These are phyloP conservation scores for Tragopan temminckii DNA, from an alignment of 2,797 vertebrate species.

Conservation along the genomic window DNA sequence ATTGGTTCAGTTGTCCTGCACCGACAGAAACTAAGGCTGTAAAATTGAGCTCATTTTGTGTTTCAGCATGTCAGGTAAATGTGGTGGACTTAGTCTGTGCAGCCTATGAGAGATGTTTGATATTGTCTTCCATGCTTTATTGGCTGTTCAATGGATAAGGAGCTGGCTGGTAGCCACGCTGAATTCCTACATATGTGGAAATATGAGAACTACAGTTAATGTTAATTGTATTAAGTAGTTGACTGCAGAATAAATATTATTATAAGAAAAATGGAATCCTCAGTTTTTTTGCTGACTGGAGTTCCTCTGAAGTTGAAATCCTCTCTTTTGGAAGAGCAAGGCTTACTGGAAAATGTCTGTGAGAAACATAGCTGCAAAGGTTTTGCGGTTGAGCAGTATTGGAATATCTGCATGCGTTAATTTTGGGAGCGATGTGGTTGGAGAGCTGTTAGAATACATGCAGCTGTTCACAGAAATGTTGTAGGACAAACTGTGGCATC, in stretches of 20 bases:
- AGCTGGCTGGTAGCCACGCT: not conserved
- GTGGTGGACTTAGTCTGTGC: not conserved
- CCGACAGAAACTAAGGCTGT: not conserved
- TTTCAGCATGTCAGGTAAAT: not conserved
- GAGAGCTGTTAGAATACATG: not conserved
- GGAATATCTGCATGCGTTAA: not conserved
- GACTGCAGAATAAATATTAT: not conserved
- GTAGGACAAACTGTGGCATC: constrained; percentile 31
- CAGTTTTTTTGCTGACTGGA: not conserved
- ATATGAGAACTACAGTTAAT: not conserved
- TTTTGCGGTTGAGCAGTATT: not conserved
- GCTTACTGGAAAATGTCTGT: not conserved
- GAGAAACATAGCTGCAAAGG: not conserved
- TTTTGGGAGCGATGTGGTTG: not conserved
- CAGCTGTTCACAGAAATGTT: not conserved
- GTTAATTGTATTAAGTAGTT: not conserved
- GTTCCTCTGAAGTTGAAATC: not conserved
- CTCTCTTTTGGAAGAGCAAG: not conserved
- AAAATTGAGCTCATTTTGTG: not conserved
- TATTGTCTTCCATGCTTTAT: not conserved
- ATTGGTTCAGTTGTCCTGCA: not conserved
- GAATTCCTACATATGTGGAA: not conserved
- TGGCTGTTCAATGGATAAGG: too few species aligned
- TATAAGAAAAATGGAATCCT: not conserved
- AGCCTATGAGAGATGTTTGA: not conserved